Percentiles rank a stretch among this genome's conserved stretches.
phyloP scores from a whole-genome alignment of 2,888 invertebrate genomes.

The Rhopalosiphum nymphaeae region DNA sequence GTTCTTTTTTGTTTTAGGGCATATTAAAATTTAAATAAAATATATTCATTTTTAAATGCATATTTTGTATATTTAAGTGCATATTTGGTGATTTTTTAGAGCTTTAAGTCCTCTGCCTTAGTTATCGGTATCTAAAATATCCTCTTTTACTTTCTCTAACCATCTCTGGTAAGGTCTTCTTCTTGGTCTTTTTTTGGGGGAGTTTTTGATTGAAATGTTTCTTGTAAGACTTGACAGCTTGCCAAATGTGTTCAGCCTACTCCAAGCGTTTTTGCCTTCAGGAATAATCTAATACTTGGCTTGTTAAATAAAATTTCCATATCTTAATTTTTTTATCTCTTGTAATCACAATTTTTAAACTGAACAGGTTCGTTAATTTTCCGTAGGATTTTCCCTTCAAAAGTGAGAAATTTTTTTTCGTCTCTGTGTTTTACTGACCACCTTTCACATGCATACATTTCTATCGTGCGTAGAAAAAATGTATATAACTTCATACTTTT shows the following conservation, averaged over 20 bases:
- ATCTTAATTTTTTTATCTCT: slow-evolving; percentile 9
- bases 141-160: neutral
- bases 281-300: slow-evolving; percentile 27
- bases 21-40: too few species aligned
- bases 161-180: neutral
- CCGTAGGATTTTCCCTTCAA: slow-evolving; percentile 16
- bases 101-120: too few species aligned
- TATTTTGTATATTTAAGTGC: too few species aligned
- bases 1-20: too few species aligned
- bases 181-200: neutral
- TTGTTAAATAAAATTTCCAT: neutral
- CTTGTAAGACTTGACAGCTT: neutral
- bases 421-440: neutral
- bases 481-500: too few species aligned
- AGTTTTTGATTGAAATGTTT: neutral
- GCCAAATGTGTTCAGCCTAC: neutral
- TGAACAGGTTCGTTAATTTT: slow-evolving; percentile 15
- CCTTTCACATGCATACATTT: neutral
- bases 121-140: neutral
- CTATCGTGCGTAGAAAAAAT: too few species aligned
- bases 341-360: neutral
- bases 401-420: neutral
- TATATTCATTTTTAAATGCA: too few species aligned
- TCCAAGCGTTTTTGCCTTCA: slow-evolving; percentile 4
- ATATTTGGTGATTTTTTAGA: too few species aligned